Base-by-base conservation (phyloP, 2,888 invertebrate species). In the Harpalus rubripes region DNA sequence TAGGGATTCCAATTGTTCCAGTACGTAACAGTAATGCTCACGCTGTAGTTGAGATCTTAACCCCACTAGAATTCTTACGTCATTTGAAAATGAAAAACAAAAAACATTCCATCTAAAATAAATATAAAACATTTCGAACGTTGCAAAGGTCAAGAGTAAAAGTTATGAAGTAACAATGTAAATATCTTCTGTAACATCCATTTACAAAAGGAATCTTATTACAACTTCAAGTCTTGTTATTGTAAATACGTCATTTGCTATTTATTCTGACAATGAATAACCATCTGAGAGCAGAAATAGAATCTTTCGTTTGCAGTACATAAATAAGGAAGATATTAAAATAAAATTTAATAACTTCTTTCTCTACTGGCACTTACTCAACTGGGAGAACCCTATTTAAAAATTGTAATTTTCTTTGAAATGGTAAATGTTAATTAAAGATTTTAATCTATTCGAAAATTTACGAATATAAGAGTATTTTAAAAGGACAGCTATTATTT, bases 331-430 rank as follows among this genome's bases (percentile, higher is more conserved):
- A 52, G 44, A 52, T 52, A 52, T 52, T 52, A 52, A 52, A 52
- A 52, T 52, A 52, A 52, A 52, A 52, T 52, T 52, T 52, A 52
- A 52, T 52, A 52, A 10, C 44, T 5, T 52, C 44, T 52, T 52
- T 52, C 44, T 52, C 44, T 52, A 52, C 44, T 8, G 44, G 6
- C 5, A 52, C 44, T 52, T 12, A 52, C 2, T 52, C 44, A 32
- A 32, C 32, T 32, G 32, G 10, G 44, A 52, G 44, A 52, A 52
- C 32, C 44, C 12, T 52, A 52, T 52, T 52, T 52, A 52, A 52
- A 52, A 52, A 52, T 52, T 52, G 44, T 52, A 52, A 52, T 52
- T 52, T 52, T 52, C 44, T 52, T 32, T 52, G 10, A 52, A 52
- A 52, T 52, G 44, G 10, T 52, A 52, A 52, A 52, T 12, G 44